These are phyloP conservation scores for Taurulus bubalis DNA, from an alignment of 2,113 vertebrate species.

Conservation along the genomic window DNA sequence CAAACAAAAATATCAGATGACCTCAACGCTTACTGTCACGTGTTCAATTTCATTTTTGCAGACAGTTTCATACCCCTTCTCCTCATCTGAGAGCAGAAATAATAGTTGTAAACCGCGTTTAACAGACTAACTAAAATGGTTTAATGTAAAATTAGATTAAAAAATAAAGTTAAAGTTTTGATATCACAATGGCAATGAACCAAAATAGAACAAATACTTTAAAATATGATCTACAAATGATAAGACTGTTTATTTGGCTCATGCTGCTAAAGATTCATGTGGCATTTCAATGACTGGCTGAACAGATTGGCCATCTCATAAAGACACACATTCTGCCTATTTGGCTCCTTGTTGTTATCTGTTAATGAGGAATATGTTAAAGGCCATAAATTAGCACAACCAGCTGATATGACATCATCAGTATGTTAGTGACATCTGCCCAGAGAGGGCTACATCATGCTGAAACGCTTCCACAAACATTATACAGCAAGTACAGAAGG, in stretches of 20 bases:
- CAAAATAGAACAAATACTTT: background rate
- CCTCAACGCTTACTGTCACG: background rate
- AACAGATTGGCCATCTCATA: background rate
- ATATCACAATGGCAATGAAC: background rate
- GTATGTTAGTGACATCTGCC: slow-evolving; percentile 39
- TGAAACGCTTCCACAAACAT: background rate
- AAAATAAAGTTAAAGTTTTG: background rate
- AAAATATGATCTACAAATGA: background rate
- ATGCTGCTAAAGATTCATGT: background rate
- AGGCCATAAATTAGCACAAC: slow-evolving; percentile 18
- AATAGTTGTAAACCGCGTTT: background rate
- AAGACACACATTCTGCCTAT: background rate
- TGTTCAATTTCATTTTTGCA: background rate
- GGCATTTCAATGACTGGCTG: background rate
- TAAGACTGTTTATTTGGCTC: too few relatives aligned
- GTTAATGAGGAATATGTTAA: slow-evolving; percentile 6
- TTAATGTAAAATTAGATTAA: background rate
- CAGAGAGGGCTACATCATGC: background rate
- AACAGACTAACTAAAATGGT: background rate
- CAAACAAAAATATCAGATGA: slow-evolving; percentile 9
- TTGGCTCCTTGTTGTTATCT: slow-evolving; percentile 18
- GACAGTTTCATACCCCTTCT: background rate
- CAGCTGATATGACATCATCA: slow-evolving; percentile 47
- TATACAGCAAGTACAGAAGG: background rate
- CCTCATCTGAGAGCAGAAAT: background rate